Base-by-base conservation (phyloP, 2,113 vertebrate species). In the Xerus inauris region DNA sequence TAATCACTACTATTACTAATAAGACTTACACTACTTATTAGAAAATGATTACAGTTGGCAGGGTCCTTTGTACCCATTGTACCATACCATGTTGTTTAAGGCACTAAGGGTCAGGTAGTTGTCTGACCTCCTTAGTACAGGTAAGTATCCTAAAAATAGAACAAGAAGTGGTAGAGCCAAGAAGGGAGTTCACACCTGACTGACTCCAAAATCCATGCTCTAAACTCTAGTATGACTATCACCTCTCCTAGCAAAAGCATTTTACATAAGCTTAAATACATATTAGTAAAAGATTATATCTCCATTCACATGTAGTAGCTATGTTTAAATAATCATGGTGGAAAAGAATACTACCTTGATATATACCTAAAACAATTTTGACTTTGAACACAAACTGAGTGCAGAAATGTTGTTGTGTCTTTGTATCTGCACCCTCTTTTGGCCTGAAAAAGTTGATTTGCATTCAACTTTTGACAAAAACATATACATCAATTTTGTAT, bases 91-190 rank as follows among this genome's bases (percentile, higher is more conserved):
- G n/a, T 87, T 45, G 19, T 6, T 19, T 42, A 42, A 72, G 42
- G 16, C 49, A 51, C 30, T n/a, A n/a, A 38, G 38, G 11, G 22
- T 1, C 17, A 45, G 42, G 3, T 2, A 0, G 16, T 65, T 5
- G 0, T 69, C 57, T 80, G 30, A 38, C 8, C 59, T 81, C 20
- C 3, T 0, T 7, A 1, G 22, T 20, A 10, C 2, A 6, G 16
- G 5, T 11, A 3, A 65, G 2, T 2, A 38, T 32, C 65, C n/a
- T n/a, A n/a, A n/a, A n/a, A n/a, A n/a, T n/a, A n/a, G n/a, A n/a
- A n/a, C n/a, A n/a, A n/a, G n/a, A n/a, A n/a, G n/a, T n/a, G n/a
- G n/a, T n/a, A n/a, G n/a, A n/a, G 9, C 3, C 2, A 3, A 69
- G 17, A n/a, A 9, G 8, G 22, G 24, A 76, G 40, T 76, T 88